A percentile compares a stretch with the other conserved stretches of the same genome.
phyloP scores from a whole-genome alignment of 2,888 invertebrate genomes.

The Machimus rusticus region DNA sequence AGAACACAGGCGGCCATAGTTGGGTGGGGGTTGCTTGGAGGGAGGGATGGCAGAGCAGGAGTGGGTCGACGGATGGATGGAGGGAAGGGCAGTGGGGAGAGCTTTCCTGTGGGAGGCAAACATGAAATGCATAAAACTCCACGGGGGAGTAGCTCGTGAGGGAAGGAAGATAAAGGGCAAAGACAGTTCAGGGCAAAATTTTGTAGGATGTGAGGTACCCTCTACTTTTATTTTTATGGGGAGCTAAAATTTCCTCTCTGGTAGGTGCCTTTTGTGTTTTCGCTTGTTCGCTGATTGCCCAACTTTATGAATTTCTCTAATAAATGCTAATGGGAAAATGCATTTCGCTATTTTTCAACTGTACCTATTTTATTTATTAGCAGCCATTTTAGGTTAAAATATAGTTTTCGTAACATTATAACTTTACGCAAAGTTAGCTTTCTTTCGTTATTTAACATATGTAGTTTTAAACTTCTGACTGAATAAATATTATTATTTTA shows the following conservation, averaged over 20 bases:
- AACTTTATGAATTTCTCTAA: neutral
- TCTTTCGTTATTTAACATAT: too few species aligned
- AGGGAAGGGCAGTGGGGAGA: neutral
- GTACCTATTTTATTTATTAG: neutral
- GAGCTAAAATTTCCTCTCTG: neutral
- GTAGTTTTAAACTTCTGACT: too few species aligned
- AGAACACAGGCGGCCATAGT: constrained; percentile 5
- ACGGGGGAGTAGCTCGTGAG: neutral
- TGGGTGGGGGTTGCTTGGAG: neutral
- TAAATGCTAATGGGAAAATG: neutral
- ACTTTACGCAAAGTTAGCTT: neutral
- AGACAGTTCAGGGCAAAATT: constrained; percentile 43
- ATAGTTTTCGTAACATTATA: neutral
- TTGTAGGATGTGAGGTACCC: neutral
- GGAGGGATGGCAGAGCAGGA: neutral
- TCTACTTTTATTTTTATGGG: neutral
- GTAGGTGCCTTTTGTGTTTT: neutral
- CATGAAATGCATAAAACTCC: constrained; percentile 47
- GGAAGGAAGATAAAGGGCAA: neutral
- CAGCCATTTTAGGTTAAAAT: neutral
- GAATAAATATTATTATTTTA: too few species aligned
- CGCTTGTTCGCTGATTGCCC: neutral
- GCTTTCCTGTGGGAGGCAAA: constrained; percentile 40
- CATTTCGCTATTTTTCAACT: neutral
- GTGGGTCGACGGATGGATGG: neutral